Evolutionary conservation across 2,113 vertebrate species (phyloP).

Genomic region (Microtus ochrogaster): DNA sequence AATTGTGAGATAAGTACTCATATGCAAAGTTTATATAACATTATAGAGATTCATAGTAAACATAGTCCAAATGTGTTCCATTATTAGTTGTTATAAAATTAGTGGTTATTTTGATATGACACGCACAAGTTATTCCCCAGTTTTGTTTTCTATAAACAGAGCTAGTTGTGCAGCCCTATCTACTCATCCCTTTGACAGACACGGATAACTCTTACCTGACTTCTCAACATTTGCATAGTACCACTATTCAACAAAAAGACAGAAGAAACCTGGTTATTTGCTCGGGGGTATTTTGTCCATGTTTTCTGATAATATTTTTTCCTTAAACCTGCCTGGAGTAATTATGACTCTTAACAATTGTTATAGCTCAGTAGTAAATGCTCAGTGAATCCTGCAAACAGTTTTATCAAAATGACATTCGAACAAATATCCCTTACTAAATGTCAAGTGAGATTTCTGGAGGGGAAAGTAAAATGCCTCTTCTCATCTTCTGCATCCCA

Average conservation of each 20-base stretch:
- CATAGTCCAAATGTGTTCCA: neutral
- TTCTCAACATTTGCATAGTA: conserved; percentile 10
- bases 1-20: neutral
- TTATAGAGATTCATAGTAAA: neutral
- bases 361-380: conserved; percentile 80
- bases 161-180: neutral
- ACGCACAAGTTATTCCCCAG: neutral
- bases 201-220: neutral
- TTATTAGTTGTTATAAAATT: neutral
- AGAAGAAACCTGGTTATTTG: conserved; percentile 58
- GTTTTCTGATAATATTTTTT: conserved; percentile 79
- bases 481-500: conserved; percentile 72
- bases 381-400: conserved; percentile 77
- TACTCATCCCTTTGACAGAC: neutral
- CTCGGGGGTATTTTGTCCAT: conserved; percentile 70
- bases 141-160: neutral
- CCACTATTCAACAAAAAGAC: conserved; percentile 2
- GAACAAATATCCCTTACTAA: conserved; percentile 85
- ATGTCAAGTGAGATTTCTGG: conserved; percentile 86
- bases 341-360: conserved; percentile 83
- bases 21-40: neutral
- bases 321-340: conserved; percentile 82
- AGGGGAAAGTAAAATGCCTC: conserved; percentile 78
- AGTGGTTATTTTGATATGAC: neutral
- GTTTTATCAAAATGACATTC: conserved; percentile 87